phyloP scores from a whole-genome alignment of 2,113 vertebrate genomes.

The Mobula birostris region DNA sequence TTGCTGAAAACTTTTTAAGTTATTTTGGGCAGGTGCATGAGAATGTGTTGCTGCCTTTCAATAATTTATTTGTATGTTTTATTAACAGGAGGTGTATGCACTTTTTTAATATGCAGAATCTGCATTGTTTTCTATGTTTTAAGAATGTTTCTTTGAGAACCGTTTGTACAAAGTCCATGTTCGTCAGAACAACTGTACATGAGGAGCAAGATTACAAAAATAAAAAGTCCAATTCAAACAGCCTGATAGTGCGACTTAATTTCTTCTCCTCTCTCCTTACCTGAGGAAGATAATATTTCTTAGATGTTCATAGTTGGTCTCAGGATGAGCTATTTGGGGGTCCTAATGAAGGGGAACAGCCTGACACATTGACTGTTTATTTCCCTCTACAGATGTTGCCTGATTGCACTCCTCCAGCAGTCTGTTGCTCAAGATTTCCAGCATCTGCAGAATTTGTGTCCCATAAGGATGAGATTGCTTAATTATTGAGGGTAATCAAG shows the following conservation, averaged over 20 bases:
- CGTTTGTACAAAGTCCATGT: conserved; percentile 33
- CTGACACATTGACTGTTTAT: no score
- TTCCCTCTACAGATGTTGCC: no score
- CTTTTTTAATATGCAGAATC: conserved; percentile 36
- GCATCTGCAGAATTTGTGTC: no score
- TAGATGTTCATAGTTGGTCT: not conserved
- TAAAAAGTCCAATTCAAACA: not conserved
- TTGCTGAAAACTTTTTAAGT: conserved; percentile 24
- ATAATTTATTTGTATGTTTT: conserved; percentile 38
- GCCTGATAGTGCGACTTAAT: not conserved
- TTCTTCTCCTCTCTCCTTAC: no score
- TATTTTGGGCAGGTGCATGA: conserved; percentile 34
- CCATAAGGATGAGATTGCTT: no score
- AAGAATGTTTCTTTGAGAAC: conserved; percentile 29
- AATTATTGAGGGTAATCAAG: no score
- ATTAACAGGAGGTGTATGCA: conserved; percentile 36
- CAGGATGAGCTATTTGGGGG: not conserved
- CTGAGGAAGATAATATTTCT: no score
- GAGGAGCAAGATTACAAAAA: conserved; percentile 9
- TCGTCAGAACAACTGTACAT: not conserved
- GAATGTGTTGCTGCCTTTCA: conserved; percentile 24
- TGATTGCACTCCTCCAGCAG: no score
- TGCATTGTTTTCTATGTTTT: conserved; percentile 37
- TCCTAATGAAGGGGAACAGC: no score
- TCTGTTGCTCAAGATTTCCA: no score